These are phyloP conservation scores for Orientallactaga sibirica DNA, from an alignment of 2,797 vertebrate species.

Conservation along the genomic window DNA sequence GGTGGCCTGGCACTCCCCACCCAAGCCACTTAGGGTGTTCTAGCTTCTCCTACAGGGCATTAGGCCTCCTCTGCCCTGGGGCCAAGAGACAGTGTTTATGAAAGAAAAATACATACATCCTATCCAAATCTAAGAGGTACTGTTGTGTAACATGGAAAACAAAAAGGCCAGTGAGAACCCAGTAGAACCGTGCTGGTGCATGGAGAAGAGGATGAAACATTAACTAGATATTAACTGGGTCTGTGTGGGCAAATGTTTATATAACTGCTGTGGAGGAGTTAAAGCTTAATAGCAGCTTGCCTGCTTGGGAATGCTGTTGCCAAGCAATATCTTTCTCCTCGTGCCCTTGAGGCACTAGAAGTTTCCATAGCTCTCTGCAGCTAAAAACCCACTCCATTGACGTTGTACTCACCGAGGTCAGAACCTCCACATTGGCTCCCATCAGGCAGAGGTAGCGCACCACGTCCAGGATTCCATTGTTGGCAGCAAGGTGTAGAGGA, in stretches of 20 bases:
- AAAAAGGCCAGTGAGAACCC: slow-evolving; percentile 25
- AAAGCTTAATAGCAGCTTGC: not conserved
- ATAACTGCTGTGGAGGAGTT: not conserved
- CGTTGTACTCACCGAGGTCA: slow-evolving; percentile 92
- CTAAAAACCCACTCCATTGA: not conserved
- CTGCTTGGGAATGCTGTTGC: slow-evolving; percentile 28
- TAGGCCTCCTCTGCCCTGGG: not conserved
- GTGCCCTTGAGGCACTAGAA: not conserved
- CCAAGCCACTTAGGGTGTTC: not conserved
- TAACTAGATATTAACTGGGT: not conserved
- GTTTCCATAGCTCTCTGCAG: not conserved
- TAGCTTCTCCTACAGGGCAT: not conserved
- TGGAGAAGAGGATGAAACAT: slow-evolving; percentile 29
- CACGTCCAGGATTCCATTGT: slow-evolving; percentile 95
- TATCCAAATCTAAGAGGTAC: not conserved
- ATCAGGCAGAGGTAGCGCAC: slow-evolving; percentile 95
- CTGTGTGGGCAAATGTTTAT: slow-evolving; percentile 24
- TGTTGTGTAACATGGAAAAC: not conserved
- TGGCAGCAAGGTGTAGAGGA: slow-evolving; percentile 95
- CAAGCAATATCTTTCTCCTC: not conserved
- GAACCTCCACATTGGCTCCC: slow-evolving; percentile 94
- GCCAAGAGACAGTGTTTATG: not conserved
- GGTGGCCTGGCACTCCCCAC: slow-evolving; percentile 5
- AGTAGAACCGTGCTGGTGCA: not conserved
- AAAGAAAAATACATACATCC: not conserved